These are phyloP conservation scores for Cyprinodon variegatus DNA, from an alignment of 2,113 vertebrate species.

Conservation along the genomic window DNA sequence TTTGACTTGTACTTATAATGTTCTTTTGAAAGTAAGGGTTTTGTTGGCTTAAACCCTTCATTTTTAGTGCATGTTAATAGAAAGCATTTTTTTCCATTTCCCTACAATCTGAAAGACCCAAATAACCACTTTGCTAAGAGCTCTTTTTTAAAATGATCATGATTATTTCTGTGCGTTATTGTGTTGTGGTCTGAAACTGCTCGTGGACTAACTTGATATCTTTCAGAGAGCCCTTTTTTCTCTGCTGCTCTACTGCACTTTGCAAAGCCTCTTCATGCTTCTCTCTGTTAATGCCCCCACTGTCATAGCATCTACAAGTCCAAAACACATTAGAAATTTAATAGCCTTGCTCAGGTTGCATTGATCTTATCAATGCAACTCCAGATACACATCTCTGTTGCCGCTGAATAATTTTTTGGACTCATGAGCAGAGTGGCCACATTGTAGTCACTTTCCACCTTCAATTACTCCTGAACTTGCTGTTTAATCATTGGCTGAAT, in stretches of 20 bases:
- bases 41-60: background rate
- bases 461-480: constrained; percentile 34
- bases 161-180: constrained; percentile 42
- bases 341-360: constrained; percentile 80
- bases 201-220: constrained; percentile 73
- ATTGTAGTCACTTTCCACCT: constrained; percentile 36
- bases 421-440: constrained; percentile 31
- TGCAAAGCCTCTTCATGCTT: constrained; percentile 52
- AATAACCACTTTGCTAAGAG: constrained; percentile 53
- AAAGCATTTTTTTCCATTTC: constrained; percentile 2
- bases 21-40: background rate
- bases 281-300: constrained; percentile 69
- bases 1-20: background rate
- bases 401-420: constrained; percentile 51
- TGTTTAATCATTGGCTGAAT: constrained; percentile 20
- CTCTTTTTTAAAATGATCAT: constrained; percentile 54
- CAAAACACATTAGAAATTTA: constrained; percentile 81
- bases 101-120: constrained; percentile 42
- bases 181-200: constrained; percentile 58
- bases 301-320: constrained; percentile 78
- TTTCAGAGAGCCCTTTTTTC: constrained; percentile 62
- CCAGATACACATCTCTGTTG: constrained; percentile 61
- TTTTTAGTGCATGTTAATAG: background rate
- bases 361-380: constrained; percentile 75
- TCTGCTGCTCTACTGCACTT: constrained; percentile 73